Base-by-base conservation (phyloP, 1,140 invertebrate species). In the Lepidostoma basale region DNA sequence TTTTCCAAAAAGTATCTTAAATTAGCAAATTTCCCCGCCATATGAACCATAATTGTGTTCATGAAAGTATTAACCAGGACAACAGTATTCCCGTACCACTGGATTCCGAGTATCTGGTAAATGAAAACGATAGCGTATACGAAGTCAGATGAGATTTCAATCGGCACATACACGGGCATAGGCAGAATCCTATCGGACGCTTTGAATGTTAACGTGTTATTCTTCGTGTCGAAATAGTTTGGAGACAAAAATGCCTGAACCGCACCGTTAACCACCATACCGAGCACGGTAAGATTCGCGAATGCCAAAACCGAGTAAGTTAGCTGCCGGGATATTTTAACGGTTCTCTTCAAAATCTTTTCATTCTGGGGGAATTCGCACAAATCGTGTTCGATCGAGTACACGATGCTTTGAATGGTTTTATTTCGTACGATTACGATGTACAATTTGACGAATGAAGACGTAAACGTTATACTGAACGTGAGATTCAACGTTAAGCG, bases 61-160 rank as follows among this genome's bases (percentile, higher is more conserved):
- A 72, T 72, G 22, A 69, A 72, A 1, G 70, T 72, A 25, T 72
- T 72, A 25, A 72, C 66, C 33, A 72, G 22, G 26, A 72, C 67
- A 6, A 72, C 70, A 2, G 63, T 1, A 54, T 72, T 72, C 20
- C 70, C 70, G 56, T 68, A 72, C 62, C 63, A 68, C 12, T 49
- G 23, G 12, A 72, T 69, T 6, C 70, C 67, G 3, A 69, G 59
- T 16, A 69, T 69, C 62, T 72, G 70, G 58, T 72, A 72, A 14
- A 67, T 28, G 40, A 69, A 69, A 4, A 63, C 67, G 0, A 72
- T 18, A 12, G 39, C 42, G 33, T 72, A 72, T 5, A 66, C 23
- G 22, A 60, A 67, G 45, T 72, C 58, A 10, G 70, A 72, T 18
- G 42, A 54, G 10, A 72, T 45, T 56, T 66, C 58, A 63, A 66